Evolutionary conservation across 2,797 vertebrate species (phyloP), one percentile per base, ranked within the genome.

Genomic region (Chiloscyllium punctatum): DNA sequence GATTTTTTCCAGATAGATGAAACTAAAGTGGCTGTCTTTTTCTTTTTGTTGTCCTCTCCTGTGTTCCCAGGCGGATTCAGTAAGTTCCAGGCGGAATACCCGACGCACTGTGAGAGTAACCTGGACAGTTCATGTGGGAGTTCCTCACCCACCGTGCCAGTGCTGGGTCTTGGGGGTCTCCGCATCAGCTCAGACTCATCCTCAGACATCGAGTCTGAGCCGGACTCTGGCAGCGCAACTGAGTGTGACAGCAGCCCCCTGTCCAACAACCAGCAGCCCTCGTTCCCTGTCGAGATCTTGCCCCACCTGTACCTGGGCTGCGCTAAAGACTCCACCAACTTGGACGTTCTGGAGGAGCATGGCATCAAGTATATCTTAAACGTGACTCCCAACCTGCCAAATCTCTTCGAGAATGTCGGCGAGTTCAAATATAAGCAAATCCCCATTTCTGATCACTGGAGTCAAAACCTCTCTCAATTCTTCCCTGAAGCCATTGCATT

Each of bases 371-470:
- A 99, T 97, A 99, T 99, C 97, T 97, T 99, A 97, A 99, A 99
- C 96, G 99, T 99, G 97, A 99, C 99, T 53, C 99, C 99, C 96
- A 99, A 99, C 96, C 98, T 99, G 95, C 99, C 99, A 96, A 99
- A 99, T 97, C 98, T 99, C 97, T 99, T 99, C 95, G 99, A 99
- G 97, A 99, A 99, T 5, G 99, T 99, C 0, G 98, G 99, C 16
- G 99, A 98, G 97, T 99, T 99, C 97, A 99, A 99, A 97, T 99
- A 99, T 98, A 99, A 99, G 96, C 99, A 99, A 97, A 99, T 99
- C 96, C 99, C 99, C 7, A 99, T 99, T 97, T 99, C 99, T 69
- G 99, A 99, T 97, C 99, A 99, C 97, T 99, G 99, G 99, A 99
- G 99, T 97, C 99, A 99, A 97, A 99, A 99, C 96, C 97, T 99